Percentiles rank a stretch among this genome's conserved stretches.
These are phyloP conservation scores for Marronus borbonicus DNA, from an alignment of 2,888 invertebrate genomes.

Conservation along the genomic window DNA sequence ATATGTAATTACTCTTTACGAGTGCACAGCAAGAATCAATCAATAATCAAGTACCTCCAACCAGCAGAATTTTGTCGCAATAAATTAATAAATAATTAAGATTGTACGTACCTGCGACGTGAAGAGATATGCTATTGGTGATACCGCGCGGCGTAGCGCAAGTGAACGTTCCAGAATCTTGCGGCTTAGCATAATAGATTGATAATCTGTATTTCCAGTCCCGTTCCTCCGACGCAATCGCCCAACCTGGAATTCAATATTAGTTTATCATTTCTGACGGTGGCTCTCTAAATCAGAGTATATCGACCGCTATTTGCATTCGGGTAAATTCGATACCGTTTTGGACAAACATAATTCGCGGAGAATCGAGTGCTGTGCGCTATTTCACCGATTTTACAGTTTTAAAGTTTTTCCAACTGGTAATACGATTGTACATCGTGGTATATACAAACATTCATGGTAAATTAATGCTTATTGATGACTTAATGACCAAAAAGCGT, in stretches of 20 bases:
- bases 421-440: too few relatives aligned
- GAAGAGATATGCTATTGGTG: conserved; percentile 82
- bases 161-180: conserved; percentile 88
- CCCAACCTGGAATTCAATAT: conserved; percentile 76
- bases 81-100: too few relatives aligned
- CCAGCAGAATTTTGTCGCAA: too few relatives aligned
- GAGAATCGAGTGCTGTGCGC: not conserved
- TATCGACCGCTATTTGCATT: conserved; percentile 17
- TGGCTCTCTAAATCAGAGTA: conserved; percentile 26
- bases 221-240: conserved; percentile 81
- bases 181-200: conserved; percentile 86
- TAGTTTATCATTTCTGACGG: conserved; percentile 38
- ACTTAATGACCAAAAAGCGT: too few relatives aligned
- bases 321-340: not conserved
- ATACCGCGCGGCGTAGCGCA: conserved; percentile 87
- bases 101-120: conserved; percentile 81
- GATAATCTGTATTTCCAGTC: conserved; percentile 87
- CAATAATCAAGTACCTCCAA: too few relatives aligned
- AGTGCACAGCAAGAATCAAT: too few relatives aligned
- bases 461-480: too few relatives aligned
- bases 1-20: too few relatives aligned
- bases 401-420: too few relatives aligned
- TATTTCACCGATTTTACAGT: too few relatives aligned
- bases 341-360: conserved; percentile 15
- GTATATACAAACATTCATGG: too few relatives aligned